phyloP scores from a whole-genome alignment of 2,888 invertebrate species.

The Galerucella calmariensis region DNA sequence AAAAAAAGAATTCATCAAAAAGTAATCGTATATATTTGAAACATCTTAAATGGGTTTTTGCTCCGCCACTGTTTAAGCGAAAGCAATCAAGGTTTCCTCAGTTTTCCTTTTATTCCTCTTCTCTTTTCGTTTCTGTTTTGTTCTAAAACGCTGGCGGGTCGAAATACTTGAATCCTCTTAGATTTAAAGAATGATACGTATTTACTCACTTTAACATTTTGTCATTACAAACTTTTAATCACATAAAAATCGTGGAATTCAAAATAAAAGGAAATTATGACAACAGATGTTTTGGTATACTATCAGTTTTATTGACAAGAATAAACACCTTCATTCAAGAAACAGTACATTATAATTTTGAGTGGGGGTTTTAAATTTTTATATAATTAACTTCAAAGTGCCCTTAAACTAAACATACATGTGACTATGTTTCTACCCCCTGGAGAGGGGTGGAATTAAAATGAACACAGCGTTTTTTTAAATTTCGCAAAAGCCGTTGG shows the following conservation, averaged over 20 bases:
- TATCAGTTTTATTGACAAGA: background rate
- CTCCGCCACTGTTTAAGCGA: background rate
- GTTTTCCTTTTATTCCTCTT: constrained; percentile 4
- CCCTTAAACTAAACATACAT: too few species aligned
- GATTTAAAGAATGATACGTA: constrained; percentile 30
- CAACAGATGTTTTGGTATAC: background rate
- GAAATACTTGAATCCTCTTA: constrained; percentile 24
- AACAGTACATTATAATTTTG: too few species aligned
- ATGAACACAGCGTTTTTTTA: too few species aligned
- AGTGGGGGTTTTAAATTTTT: too few species aligned
- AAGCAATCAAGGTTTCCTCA: constrained; percentile 1
- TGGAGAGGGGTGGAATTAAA: too few species aligned
- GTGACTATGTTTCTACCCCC: too few species aligned
- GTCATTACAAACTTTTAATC: constrained; percentile 17
- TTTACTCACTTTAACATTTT: constrained; percentile 28
- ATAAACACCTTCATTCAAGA: background rate
- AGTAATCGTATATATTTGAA: too few species aligned
- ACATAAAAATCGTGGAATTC: background rate
- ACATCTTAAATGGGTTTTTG: background rate
- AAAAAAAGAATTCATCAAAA: too few species aligned
- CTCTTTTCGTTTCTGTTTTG: constrained; percentile 6
- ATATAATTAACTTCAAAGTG: too few species aligned
- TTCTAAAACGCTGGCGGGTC: constrained; percentile 16
- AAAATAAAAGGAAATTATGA: background rate
- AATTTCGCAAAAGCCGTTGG: too few species aligned